Evolutionary conservation across 2,113 vertebrate genomes (phyloP), one percentile per base, ranked within the genome.

Genomic region (Hemichromis elongatus): DNA sequence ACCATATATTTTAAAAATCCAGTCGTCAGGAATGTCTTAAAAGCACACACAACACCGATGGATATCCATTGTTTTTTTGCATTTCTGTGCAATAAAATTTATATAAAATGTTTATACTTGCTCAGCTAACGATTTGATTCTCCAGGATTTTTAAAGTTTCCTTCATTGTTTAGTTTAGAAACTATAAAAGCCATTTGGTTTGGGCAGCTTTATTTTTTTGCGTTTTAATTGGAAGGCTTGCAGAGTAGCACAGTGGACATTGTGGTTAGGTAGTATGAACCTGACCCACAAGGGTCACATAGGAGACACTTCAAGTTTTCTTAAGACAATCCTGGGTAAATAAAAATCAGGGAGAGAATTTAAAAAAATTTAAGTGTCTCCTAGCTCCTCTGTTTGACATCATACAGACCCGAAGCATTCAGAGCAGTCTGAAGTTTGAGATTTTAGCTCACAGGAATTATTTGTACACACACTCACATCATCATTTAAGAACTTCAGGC

Each of bases 271-370:
- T 52, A 77, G 59, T 13, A 81, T 81, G 55, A 50, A 26, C 73
- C 52, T 28, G 30, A 79, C 81, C 90, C 88, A 83, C 83, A 6
- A 19, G 47, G 63, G 63, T 79, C n/a, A 30, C 56, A 78, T 55
- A 52, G 63, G 63, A 85, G 73, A 88, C 79, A 89, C 30, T 53
- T n/a, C n/a, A n/a, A n/a, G n/a, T n/a, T n/a, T n/a, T n/a, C n/a
- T n/a, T n/a, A n/a, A n/a, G n/a, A n/a, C n/a, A n/a, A n/a, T n/a
- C n/a, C n/a, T n/a, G n/a, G n/a, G n/a, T n/a, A n/a, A n/a, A n/a
- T n/a, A n/a, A n/a, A n/a, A n/a, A n/a, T n/a, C n/a, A n/a, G n/a
- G n/a, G n/a, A n/a, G n/a, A n/a, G n/a, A n/a, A n/a, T n/a, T n/a
- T n/a, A n/a, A n/a, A n/a, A n/a, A n/a, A n/a, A n/a, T n/a, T n/a